Evolutionary conservation across 1,140 invertebrate genomes (phyloP).

Genomic region (Mercenaria mercenaria): DNA sequence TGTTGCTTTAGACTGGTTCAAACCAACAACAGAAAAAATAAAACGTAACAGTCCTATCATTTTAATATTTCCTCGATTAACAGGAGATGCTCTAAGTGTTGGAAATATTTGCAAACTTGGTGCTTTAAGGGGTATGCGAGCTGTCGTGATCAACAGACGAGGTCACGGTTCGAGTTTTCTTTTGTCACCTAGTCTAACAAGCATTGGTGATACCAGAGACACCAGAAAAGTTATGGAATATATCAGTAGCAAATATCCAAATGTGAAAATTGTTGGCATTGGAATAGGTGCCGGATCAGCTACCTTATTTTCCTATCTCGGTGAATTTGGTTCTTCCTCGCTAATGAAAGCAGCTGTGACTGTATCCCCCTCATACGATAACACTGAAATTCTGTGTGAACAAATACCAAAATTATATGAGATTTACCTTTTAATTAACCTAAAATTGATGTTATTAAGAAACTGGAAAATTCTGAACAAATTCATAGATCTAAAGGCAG

Average conservation of each 20-base stretch:
- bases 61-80: constrained; percentile 74
- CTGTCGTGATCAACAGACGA: constrained; percentile 78
- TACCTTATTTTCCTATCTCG: constrained; percentile 73
- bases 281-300: constrained; percentile 68
- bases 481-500: constrained; percentile 73
- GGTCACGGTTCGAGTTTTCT: constrained; percentile 73
- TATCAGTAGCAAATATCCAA: constrained; percentile 59
- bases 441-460: constrained; percentile 73
- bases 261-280: constrained; percentile 59
- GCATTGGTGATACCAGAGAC: constrained; percentile 73
- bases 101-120: no score
- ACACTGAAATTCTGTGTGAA: constrained; percentile 46
- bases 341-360: constrained; percentile 23
- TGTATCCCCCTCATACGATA: constrained; percentile 41
- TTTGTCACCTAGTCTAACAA: constrained; percentile 77
- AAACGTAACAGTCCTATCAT: constrained; percentile 45
- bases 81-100: no score
- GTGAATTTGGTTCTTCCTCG: constrained; percentile 65
- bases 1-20: constrained; percentile 55
- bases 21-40: neutral
- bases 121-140: no score
- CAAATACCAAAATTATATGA: constrained; percentile 75
- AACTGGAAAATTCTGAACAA: constrained; percentile 74
- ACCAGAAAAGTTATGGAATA: no score
- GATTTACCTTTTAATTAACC: constrained; percentile 70